These are phyloP conservation scores for Furcula furcula DNA, from an alignment of 2,888 invertebrate species.

Conservation along the genomic window DNA sequence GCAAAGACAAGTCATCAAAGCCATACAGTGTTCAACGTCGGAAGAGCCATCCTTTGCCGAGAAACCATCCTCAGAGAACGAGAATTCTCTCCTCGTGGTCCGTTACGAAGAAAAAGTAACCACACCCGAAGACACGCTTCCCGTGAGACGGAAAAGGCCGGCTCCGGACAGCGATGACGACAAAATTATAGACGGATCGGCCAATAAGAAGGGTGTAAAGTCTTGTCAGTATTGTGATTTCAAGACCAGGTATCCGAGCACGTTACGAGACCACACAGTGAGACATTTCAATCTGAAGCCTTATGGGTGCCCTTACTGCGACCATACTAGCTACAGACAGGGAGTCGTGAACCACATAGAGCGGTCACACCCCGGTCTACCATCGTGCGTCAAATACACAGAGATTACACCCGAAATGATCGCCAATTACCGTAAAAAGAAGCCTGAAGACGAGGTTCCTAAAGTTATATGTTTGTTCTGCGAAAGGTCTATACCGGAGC, in stretches of 20 bases:
- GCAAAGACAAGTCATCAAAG: conserved; percentile 46
- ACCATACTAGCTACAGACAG: conserved; percentile 39
- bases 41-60: neutral
- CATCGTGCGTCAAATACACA: conserved; percentile 18
- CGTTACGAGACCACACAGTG: conserved; percentile 61
- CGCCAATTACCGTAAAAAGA: neutral
- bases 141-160: conserved; percentile 21
- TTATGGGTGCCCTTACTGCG: conserved; percentile 65
- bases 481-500: conserved; percentile 37
- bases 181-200: conserved; percentile 46
- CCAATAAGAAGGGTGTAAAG: conserved; percentile 5
- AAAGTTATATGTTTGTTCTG: conserved; percentile 55
- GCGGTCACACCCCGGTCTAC: conserved; percentile 40
- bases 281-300: conserved; percentile 73
- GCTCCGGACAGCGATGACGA: conserved; percentile 51
- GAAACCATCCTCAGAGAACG: conserved; percentile 23
- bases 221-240: conserved; percentile 55
- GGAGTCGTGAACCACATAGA: conserved; percentile 49
- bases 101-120: conserved; percentile 56
- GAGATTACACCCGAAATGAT: conserved; percentile 24
- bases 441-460: conserved; percentile 8
- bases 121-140: conserved; percentile 36
- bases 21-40: neutral
- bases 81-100: conserved; percentile 62
- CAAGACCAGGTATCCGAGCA: conserved; percentile 21